Percentiles rank a stretch among this genome's conserved stretches.
phyloP scores from a whole-genome alignment of 92 coral and sea anemone species.

The Palythoa grandis region DNA sequence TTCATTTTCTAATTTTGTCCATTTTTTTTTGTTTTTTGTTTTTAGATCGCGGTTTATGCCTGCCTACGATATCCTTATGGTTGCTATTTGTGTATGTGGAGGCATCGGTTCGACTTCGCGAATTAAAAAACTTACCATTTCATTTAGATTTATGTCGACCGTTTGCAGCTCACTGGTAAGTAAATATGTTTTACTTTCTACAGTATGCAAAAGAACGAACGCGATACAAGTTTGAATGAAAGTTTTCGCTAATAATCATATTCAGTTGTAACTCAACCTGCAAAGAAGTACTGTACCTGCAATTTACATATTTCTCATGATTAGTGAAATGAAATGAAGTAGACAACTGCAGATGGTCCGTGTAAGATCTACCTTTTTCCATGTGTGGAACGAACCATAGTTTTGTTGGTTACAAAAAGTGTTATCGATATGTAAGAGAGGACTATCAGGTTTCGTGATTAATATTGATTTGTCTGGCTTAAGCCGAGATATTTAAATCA shows the following conservation, averaged over 20 bases:
- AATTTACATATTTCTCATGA: slow-evolving; percentile 41
- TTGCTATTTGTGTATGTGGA: slow-evolving; percentile 95
- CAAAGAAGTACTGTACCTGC: slow-evolving; percentile 12
- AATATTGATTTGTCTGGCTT: background rate
- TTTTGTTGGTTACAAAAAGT: background rate
- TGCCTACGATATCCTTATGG: slow-evolving; percentile 97
- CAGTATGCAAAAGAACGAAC: background rate
- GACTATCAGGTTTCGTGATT: background rate
- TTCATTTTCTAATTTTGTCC: background rate
- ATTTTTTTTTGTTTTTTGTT: background rate
- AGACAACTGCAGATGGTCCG: slow-evolving; percentile 9
- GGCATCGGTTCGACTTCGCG: slow-evolving; percentile 95
- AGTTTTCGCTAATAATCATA: background rate
- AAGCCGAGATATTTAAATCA: background rate
- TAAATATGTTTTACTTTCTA: background rate
- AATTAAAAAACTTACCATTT: slow-evolving; percentile 94
- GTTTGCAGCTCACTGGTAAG: slow-evolving; percentile 99
- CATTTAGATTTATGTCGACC: slow-evolving; percentile 98
- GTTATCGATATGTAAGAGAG: background rate
- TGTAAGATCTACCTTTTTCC: background rate
- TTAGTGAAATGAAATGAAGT: slow-evolving; percentile 6
- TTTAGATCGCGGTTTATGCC: slow-evolving; percentile 94
- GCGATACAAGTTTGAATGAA: slow-evolving; percentile 2
- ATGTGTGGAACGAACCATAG: background rate
- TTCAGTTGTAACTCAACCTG: background rate